Evolutionary conservation across 2,888 invertebrate genomes (phyloP).

Genomic region (Norana najaformis): DNA sequence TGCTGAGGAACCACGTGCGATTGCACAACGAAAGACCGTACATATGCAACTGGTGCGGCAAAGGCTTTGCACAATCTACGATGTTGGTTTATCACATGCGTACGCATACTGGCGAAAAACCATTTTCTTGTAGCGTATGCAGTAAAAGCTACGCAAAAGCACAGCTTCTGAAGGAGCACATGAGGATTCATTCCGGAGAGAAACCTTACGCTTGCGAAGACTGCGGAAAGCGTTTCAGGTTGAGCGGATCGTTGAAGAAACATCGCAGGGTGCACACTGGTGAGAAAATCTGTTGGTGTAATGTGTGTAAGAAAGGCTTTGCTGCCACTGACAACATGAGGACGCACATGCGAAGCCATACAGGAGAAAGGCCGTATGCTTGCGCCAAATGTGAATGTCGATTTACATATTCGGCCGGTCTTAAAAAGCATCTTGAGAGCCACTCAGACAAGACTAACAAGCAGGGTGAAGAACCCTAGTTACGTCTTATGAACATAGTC

Average conservation of each 20-base stretch:
- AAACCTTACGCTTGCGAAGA: neutral
- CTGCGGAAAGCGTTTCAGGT: neutral
- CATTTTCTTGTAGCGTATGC: neutral
- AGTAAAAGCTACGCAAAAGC: neutral
- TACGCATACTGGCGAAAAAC: neutral
- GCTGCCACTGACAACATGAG: constrained; percentile 94
- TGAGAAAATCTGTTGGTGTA: constrained; percentile 72
- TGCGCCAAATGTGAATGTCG: constrained; percentile 69
- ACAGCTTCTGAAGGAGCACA: neutral
- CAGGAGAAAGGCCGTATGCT: constrained; percentile 94
- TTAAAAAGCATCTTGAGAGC: neutral
- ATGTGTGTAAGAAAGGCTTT: constrained; percentile 95
- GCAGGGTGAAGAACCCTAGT: neutral
- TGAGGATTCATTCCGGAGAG: neutral
- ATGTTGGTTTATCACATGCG: neutral
- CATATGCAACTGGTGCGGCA: neutral
- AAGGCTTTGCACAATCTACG: neutral
- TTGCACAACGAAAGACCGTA: neutral
- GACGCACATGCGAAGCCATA: constrained; percentile 78
- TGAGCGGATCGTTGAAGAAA: neutral
- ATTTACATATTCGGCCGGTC: neutral
- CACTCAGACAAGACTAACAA: neutral
- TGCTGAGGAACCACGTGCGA: neutral
- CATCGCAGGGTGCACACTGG: neutral
- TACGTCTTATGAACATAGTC: neutral